These are phyloP conservation scores for Octomys mimax DNA, from an alignment of 2,797 vertebrate genomes.

Conservation along the genomic window DNA sequence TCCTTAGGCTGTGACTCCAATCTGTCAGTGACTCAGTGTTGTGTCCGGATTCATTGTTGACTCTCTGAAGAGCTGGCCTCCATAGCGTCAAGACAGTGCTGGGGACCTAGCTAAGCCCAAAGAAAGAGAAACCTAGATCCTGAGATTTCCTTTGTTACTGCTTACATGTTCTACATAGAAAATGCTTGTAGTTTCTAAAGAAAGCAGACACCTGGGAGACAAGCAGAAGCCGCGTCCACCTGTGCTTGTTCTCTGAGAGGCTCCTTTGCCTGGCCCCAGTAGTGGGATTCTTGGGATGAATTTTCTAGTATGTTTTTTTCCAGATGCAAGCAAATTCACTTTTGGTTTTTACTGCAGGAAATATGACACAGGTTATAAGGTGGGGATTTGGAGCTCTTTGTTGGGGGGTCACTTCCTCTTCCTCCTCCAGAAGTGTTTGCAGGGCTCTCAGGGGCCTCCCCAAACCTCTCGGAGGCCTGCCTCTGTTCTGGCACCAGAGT, in stretches of 20 bases:
- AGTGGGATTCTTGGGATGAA: not conserved
- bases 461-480: not conserved
- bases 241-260: not conserved
- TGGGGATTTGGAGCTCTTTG: not conserved
- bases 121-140: not conserved
- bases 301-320: not conserved
- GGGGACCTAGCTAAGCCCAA: not conserved
- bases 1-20: not conserved
- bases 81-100: not conserved
- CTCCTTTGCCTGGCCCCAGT: not conserved
- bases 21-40: not conserved
- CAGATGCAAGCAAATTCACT: not conserved
- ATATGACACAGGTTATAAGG: too few species aligned
- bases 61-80: not conserved
- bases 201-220: not conserved
- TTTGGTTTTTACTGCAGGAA: not conserved
- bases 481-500: too few species aligned
- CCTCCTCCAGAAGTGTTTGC: rapidly evolving
- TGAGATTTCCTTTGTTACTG: too few species aligned
- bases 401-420: not conserved
- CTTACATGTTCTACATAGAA: not conserved
- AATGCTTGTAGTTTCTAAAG: not conserved
- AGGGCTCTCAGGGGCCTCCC: not conserved
- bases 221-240: not conserved
- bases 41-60: not conserved